phyloP scores from a whole-genome alignment of 2,797 vertebrate species.

The Chaunax sp. region DNA sequence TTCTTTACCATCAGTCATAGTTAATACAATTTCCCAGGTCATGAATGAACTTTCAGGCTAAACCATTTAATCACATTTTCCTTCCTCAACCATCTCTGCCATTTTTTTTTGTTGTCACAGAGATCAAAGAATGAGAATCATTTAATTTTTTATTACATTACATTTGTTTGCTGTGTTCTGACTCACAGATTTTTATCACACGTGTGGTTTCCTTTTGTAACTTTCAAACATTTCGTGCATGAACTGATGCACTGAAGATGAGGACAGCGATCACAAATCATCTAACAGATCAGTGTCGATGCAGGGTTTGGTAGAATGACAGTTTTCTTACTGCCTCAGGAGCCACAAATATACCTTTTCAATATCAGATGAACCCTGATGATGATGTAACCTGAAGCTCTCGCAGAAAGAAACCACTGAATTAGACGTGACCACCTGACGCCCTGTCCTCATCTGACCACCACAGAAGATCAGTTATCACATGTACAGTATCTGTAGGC shows the following conservation, averaged over 20 bases:
- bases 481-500: conserved; percentile 38
- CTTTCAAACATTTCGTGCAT: conserved; percentile 4
- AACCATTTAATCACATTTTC: not conserved
- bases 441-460: conserved; percentile 47
- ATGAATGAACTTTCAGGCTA: not conserved
- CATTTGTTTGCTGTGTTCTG: not conserved
- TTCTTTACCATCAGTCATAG: too few species aligned
- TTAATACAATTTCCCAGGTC: not conserved
- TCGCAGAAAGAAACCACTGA: conserved; percentile 22
- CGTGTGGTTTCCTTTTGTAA: conserved; percentile 1
- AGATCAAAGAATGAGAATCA: too few species aligned
- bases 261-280: conserved; percentile 1
- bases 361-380: conserved; percentile 46
- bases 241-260: not conserved
- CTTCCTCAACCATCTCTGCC: not conserved
- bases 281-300: conserved; percentile 10
- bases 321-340: not conserved
- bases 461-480: conserved; percentile 31
- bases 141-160: not conserved
- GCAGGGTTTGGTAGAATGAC: not conserved
- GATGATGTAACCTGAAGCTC: conserved; percentile 40
- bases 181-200: not conserved
- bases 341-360: conserved; percentile 24
- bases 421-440: conserved; percentile 17
- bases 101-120: too few species aligned